Conservation (phyloP, 2,113 vertebrate species). For the Pterocles orientalis region DNA sequence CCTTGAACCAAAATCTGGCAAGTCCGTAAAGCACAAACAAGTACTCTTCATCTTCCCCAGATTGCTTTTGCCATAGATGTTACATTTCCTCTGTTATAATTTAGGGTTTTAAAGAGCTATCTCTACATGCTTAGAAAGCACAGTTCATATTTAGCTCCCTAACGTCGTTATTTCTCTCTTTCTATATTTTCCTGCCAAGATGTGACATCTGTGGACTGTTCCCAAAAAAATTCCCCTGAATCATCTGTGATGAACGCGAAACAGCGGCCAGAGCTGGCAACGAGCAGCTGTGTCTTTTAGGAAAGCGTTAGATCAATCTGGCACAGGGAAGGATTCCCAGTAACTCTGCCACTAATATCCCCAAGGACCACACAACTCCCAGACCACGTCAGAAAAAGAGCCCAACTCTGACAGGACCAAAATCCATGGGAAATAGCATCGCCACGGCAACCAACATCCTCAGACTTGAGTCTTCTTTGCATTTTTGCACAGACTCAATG, state of each 20-base stretch:
- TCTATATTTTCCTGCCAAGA: conserved; percentile 37
- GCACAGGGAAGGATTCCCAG: background rate
- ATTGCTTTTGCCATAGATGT: background rate
- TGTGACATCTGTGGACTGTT: conserved; percentile 40
- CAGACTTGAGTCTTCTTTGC: background rate
- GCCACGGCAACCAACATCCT: conserved; percentile 43
- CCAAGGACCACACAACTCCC: background rate
- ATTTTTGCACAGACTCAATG: conserved; percentile 11
- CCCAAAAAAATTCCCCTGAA: conserved; percentile 54
- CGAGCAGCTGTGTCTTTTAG: background rate
- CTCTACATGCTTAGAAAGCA: conserved; percentile 36
- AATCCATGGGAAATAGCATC: background rate
- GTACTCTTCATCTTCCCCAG: background rate
- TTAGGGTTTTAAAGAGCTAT: background rate
- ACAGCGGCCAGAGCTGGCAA: background rate
- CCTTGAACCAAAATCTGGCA: background rate
- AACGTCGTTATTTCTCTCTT: background rate
- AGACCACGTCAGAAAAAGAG: background rate
- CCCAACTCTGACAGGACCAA: background rate
- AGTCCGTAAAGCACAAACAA: background rate
- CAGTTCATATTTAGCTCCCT: conserved; percentile 26
- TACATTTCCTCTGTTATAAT: background rate
- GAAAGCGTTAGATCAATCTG: background rate
- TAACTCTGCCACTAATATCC: background rate
- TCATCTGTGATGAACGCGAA: conserved; percentile 5